Base-by-base conservation (phyloP, 2,113 vertebrate genomes). In the Vidua chalybeata region DNA sequence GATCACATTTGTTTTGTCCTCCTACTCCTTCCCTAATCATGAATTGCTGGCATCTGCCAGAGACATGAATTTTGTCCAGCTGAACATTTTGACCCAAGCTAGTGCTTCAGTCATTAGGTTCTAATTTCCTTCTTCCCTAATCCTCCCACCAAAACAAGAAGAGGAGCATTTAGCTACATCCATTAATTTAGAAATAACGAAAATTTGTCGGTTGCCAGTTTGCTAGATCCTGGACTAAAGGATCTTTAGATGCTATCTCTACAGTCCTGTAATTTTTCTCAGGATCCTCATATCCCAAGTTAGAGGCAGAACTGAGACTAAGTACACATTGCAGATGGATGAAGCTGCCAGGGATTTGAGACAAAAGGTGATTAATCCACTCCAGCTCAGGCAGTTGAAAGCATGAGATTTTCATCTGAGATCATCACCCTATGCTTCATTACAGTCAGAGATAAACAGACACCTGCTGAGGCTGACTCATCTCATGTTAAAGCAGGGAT, bases 401-500 rank as follows among this genome's bases (percentile, higher is more conserved):
- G 61, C 73, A 81, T 83, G 83, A 74, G 72, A 51, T 71, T 62
- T 77, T 56, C 61, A 71, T 93, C 76, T 92, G 83, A 97, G 55
- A 93, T 93, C 89, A 94, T 88, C 92, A 86, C 64, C 52, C 64
- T 61, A 3, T 91, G 93, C 87, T 91, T 94, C 84, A 72, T n/a
- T 86, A 73, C 37, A 88, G 67, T 83, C 54, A 91, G 59, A 96
- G 88, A 92, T 52, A 95, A 93, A 90, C 41, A 95, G 92, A 67
- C 81, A 93, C 86, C 92, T 96, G 80, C 86, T 95, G 90, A 93
- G 91, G 39, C 39, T 97, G 95, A 96, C 76, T 97, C 92, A 97
- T 79, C 62, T 79, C 74, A 69, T 33, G 43, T 67, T 88, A 71
- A 93, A 95, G 72, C 15, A 58, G 16, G 33, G 39, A 89, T 86